Evolutionary conservation across 2,797 vertebrate species (phyloP), one percentile per base, ranked within the genome.

Genomic region (Danio aesculapii): DNA sequence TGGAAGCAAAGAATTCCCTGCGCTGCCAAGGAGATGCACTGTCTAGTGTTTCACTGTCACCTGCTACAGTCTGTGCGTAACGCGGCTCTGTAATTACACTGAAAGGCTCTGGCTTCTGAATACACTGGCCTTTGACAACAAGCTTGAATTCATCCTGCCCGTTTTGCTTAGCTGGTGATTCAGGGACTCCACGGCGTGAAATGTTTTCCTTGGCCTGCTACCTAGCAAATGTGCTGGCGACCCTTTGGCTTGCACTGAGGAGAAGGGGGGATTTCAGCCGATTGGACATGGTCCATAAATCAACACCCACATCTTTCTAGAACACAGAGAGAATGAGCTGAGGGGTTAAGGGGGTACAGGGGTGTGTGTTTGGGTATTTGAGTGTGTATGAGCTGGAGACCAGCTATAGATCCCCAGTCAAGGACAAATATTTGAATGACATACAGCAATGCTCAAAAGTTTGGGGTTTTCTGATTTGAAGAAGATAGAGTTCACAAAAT

Each of bases 281-380:
- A 93, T 90, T 90, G 90, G 90, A 92, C 87, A 87, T 88, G 90
- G 90, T 92, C 90, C 88, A 92, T 93, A 94, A 95, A 95, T 95
- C 94, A 94, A 92, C 89, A 91, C 90, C 88, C 90, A 88, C 87
- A 92, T 93, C 88, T 91, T 91, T 92, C 90, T 86, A 90, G 88
- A 92, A 92, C 91, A 90, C 88, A 76, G 69, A 84, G 80, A 86
- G 89, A 88, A 90, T 89, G 88, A 90, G 88, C 90, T 43, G 19
- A 81, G 86, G 84, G 79, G 79, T 64, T 61, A 81, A 67, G 49
- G 84, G 75, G 72, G 86, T 85, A 81, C 50, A 16, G 63, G 85
- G 64, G n/a, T 62, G 47, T 66, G 79, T 53, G 73, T 53, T 30
- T 6, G 41, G 39, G 61, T 47, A 69, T 71, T 69, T 53, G 57